phyloP scores from a whole-genome alignment of 2,113 vertebrate species.

The Cyprinus carpio region DNA sequence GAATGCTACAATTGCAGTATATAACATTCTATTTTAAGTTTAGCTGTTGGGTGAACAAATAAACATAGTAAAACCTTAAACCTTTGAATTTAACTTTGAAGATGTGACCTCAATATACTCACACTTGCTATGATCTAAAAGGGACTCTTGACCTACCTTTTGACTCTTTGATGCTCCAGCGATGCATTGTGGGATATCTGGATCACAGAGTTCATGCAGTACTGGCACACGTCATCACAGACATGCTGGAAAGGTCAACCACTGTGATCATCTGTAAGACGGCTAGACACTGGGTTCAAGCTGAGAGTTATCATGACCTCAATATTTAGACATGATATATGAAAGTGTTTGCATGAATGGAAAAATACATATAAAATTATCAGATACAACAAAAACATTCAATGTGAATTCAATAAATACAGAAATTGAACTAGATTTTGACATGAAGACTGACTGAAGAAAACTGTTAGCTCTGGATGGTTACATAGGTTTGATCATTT shows the following conservation, averaged over 20 bases:
- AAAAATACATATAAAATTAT: not conserved
- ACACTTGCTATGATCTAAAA: conserved; percentile 22
- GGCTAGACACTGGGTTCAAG: not conserved
- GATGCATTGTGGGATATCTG: conserved; percentile 33
- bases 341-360: not conserved
- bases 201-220: not conserved
- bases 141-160: conserved; percentile 1
- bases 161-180: conserved; percentile 45
- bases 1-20: not conserved
- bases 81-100: not conserved
- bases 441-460: not conserved
- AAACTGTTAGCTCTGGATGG: not conserved
- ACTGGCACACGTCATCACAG: conserved; percentile 45
- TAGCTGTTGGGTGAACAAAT: not conserved
- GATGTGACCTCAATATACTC: conserved; percentile 6
- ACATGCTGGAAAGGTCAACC: conserved; percentile 44
- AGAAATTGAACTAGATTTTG: not conserved
- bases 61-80: not conserved
- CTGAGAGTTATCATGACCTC: not conserved
- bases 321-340: not conserved
- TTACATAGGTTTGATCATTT: not conserved
- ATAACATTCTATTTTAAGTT: not conserved
- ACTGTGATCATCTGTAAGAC: not conserved
- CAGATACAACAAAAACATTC: not conserved
- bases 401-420: not conserved